Evolutionary conservation across 2,797 vertebrate genomes (phyloP).

Genomic region (Takifugu ocellatus): DNA sequence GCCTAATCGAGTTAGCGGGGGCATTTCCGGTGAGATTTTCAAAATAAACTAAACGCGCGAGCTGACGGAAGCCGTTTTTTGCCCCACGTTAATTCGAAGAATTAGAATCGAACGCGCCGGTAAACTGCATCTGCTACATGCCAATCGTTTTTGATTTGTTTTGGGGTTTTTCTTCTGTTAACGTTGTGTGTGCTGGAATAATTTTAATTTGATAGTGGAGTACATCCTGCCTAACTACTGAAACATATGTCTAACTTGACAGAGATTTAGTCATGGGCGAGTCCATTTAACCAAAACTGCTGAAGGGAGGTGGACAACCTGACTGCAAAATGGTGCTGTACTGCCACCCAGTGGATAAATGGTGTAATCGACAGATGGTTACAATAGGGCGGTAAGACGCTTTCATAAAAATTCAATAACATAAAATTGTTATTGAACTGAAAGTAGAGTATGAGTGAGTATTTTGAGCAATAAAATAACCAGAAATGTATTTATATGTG

Average conservation of each 20-base stretch:
- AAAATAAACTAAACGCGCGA: conserved; percentile 29
- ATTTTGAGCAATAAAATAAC: no score
- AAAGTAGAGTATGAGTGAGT: no score
- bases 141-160: no score
- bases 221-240: conserved; percentile 15
- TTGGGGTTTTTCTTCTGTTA: no score
- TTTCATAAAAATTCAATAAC: no score
- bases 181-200: neutral
- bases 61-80: no score
- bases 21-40: conserved; percentile 31
- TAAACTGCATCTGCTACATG: no score
- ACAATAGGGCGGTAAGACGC: neutral
- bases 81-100: no score
- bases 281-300: conserved; percentile 64
- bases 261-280: conserved; percentile 56
- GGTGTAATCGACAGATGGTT: neutral
- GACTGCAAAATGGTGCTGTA: conserved; percentile 21
- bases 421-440: no score
- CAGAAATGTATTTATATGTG: no score
- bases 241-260: conserved; percentile 29
- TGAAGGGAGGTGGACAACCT: conserved; percentile 6
- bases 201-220: conserved; percentile 4
- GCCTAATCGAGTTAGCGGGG: rapidly evolving
- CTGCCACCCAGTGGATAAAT: conserved; percentile 48
- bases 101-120: no score